Conservation (phyloP, 2,797 vertebrate genomes). For the Chelmon rostratus region DNA sequence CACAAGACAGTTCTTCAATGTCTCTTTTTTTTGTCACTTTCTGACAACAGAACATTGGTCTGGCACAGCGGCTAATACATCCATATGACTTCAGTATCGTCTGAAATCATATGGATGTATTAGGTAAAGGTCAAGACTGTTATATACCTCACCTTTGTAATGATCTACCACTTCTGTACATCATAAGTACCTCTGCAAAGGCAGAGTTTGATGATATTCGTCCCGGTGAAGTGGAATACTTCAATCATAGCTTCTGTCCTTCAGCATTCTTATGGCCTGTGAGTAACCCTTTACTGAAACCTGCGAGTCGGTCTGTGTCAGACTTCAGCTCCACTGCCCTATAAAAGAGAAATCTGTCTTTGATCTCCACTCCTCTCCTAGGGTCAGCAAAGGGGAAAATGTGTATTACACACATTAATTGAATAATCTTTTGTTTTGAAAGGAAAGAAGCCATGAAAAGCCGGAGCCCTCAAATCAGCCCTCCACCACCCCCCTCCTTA, state of each 20-base stretch:
- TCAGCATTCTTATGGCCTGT: conserved; percentile 58
- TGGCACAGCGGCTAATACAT: too few species aligned
- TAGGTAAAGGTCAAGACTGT: too few species aligned
- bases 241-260: conserved; percentile 51
- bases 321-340: conserved; percentile 63
- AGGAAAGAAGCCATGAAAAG: conserved; percentile 83
- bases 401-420: conserved; percentile 83
- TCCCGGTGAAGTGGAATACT: conserved; percentile 49
- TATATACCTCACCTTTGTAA: conserved; percentile 6
- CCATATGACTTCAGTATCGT: too few species aligned
- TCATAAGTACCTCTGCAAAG: conserved; percentile 14
- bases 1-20: too few species aligned
- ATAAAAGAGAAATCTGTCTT: conserved; percentile 67
- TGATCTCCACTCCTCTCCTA: conserved; percentile 68
- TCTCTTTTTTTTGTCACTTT: too few species aligned
- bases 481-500: conserved; percentile 45
- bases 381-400: conserved; percentile 79
- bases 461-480: conserved; percentile 55
- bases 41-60: too few species aligned
- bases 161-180: conserved; percentile 16
- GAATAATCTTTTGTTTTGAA: conserved; percentile 87
- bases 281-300: conserved; percentile 69
- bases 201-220: conserved; percentile 43
- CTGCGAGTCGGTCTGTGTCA: conserved; percentile 56
- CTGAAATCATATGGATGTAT: too few species aligned